Evolutionary conservation across 2,797 vertebrate species (phyloP).

Genomic region (Phyllotis vaccarum): DNA sequence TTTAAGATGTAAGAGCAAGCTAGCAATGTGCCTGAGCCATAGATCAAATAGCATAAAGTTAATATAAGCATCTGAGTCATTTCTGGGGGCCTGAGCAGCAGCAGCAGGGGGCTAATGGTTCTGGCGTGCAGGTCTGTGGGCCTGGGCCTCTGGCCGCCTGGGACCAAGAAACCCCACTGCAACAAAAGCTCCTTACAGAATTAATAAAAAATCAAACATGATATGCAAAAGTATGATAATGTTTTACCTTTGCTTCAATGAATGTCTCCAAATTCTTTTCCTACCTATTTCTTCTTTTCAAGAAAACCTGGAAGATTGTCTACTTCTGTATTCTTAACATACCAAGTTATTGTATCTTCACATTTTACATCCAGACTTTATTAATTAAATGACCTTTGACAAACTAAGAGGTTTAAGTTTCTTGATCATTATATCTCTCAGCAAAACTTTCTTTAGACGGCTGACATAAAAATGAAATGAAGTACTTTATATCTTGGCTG

Average conservation of each 20-base stretch:
- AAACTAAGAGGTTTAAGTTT: neutral
- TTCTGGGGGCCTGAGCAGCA: too few relatives aligned
- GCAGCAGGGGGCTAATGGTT: too few relatives aligned
- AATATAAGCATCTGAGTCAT: too few relatives aligned
- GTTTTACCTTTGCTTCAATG: neutral
- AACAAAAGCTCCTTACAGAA: too few relatives aligned
- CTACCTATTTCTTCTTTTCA: neutral
- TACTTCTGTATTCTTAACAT: too few relatives aligned
- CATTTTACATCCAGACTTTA: neutral
- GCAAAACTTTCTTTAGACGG: neutral
- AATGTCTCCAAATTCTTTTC: neutral
- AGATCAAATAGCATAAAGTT: too few relatives aligned
- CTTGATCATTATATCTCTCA: neutral
- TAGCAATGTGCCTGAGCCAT: too few relatives aligned
- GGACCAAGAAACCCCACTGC: too few relatives aligned
- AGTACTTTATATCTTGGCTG: neutral
- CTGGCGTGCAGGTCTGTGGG: too few relatives aligned
- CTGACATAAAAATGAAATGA: neutral
- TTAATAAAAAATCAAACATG: neutral
- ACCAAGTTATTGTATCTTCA: neutral
- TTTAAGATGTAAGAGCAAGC: too few relatives aligned
- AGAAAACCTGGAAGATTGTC: neutral
- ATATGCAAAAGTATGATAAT: neutral
- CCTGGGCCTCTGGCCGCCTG: too few relatives aligned
- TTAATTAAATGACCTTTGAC: neutral